phyloP scores from a whole-genome alignment of 2,113 vertebrate species.

The Myrmophylax atrothorax region DNA sequence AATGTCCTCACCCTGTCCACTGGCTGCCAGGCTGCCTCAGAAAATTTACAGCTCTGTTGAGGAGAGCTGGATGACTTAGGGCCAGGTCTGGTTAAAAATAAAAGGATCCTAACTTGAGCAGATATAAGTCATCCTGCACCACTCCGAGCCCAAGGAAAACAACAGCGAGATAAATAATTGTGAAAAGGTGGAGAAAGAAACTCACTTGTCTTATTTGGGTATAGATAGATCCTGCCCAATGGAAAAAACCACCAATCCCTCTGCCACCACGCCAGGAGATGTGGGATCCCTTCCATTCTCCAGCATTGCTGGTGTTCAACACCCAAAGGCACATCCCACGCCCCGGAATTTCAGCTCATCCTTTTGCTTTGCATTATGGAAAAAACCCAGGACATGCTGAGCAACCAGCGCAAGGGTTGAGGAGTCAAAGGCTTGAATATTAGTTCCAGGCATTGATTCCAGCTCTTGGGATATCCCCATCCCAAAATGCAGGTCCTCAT shows the following conservation, averaged over 20 bases:
- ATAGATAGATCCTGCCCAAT: not conserved
- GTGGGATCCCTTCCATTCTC: not conserved
- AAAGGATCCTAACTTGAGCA: not conserved
- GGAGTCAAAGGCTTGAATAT: not conserved
- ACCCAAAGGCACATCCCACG: too few species aligned
- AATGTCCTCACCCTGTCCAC: not conserved
- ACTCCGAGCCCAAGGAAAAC: not conserved
- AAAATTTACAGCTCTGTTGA: not conserved
- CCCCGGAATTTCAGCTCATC: not conserved
- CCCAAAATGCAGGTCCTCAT: accelerated
- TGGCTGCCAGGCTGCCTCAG: not conserved
- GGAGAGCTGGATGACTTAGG: not conserved
- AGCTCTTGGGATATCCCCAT: not conserved
- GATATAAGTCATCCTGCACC: not conserved
- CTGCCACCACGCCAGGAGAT: accelerated
- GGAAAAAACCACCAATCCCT: not conserved
- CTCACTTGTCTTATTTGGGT: not conserved
- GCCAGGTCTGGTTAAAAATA: not conserved
- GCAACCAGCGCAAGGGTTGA: not conserved
- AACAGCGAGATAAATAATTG: conserved; percentile 8
- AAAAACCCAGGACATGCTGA: not conserved
- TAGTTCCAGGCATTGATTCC: not conserved
- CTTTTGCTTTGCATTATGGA: not conserved
- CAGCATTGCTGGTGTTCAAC: accelerated
- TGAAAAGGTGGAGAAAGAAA: not conserved